Evolutionary conservation across 2,113 vertebrate genomes (phyloP), one percentile per base, ranked within the genome.

Genomic region (Rhea pennata): DNA sequence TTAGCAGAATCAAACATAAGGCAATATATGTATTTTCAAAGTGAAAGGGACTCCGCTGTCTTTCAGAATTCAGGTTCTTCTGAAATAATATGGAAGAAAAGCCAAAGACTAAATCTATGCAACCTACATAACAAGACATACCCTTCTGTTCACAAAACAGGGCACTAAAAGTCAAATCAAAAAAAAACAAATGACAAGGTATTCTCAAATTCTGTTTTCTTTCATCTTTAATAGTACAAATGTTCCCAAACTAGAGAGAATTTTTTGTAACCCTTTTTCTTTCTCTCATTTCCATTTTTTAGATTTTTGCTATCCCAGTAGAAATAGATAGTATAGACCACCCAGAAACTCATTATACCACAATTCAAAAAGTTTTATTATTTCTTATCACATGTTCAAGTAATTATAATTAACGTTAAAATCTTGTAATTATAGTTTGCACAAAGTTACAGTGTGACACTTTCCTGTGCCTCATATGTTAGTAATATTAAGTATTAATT

Each of bases 331-430:
- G 26, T 26, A 56, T 27, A 76, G 44, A 79, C 46, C 62, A 85
- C 56, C 67, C 66, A 95, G 62, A 97, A 92, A 79, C 46, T 89
- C 62, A 69, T 93, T 92, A 91, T 50, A 76, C 4, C 48, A 89
- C 58, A 50, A 76, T 87, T 93, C 42, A 84, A 87, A 90, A 51
- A 84, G 40, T 85, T 95, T 75, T 84, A 82, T 87, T 95, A 83
- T 95, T 95, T 94, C 74, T 95, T 0, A 0, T 46, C 78, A 50
- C 94, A 95, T 87, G 89, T 84, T 95, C 78, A 36, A 36, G 36
- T 36, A 36, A 95, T 87, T 92, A 89, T n/a, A 84, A 95, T 94
- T 53, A 89, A 29, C 58, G 40, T 85, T 95, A 95, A 95, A 93
- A 84, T 84, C 73, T 84, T 82, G 74, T 69, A 92, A 91, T 89